Evolutionary conservation across 2,888 invertebrate genomes (phyloP), one percentile per base, ranked within the genome.

Genomic region (Meta bourneti): DNA sequence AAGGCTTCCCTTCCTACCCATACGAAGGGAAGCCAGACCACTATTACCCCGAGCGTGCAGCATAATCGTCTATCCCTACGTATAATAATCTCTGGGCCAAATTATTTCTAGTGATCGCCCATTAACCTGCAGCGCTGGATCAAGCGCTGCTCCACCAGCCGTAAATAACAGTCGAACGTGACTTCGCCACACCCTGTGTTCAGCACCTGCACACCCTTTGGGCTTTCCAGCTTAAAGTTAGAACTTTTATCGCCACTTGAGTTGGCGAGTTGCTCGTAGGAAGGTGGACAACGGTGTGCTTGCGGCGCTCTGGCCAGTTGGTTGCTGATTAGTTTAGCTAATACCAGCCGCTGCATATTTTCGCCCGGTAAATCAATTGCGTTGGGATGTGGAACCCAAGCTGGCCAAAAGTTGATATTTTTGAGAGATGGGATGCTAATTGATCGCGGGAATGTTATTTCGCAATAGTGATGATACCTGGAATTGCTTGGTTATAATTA

Each of bases 131-230:
- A 61, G 51, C 88, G 70, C 61, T 13, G 79, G 79, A 79, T 80
- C 87, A 79, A 87, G 87, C 77, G 83, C 72, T 70, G 79, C 75
- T 79, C 87, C 72, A 48, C 80, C 48, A 80, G 81, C 88, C 88
- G 88, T 88, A 81, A 88, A 88, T 88, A 88, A 88, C 81, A 81
- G 80, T 61, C n/a, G 81, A 81, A 88, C 88, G 88, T 88, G 88
- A 88, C 81, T 81, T 75, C 49, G 88, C 88, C 88, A 88, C 88
- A 74, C 88, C 88, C 88, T 81, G 7, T 61, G 51, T 78, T 87
- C 78, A 51, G 87, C 87, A 87, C 87, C 80, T 87, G 87, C 79
- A 79, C 54, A 80, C 79, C 80, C 80, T 87, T 79, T 82, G 72
- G 72, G 54, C 79, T 87, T 87, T 34, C 34, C 9, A 72, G 79